Evolutionary conservation across 2,888 invertebrate genomes (phyloP).

Genomic region (Oasisia sp.): DNA sequence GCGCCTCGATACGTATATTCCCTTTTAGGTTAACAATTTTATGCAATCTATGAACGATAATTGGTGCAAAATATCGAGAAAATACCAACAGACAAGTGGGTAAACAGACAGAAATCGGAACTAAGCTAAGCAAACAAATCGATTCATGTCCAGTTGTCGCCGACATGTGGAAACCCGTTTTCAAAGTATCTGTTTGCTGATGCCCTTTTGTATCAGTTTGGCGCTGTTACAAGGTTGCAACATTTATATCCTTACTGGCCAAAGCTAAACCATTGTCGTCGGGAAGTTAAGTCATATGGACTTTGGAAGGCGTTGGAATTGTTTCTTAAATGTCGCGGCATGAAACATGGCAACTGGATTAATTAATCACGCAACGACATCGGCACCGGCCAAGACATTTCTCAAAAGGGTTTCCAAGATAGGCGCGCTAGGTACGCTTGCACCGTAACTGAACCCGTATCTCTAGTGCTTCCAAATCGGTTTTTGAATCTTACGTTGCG

Average conservation of each 20-base stretch:
- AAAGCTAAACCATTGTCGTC: neutral
- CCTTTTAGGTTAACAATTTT: neutral
- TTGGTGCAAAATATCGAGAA: neutral
- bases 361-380: neutral
- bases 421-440: neutral
- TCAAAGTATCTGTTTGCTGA: neutral
- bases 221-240: too few species aligned
- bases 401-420: neutral
- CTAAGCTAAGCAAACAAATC: neutral
- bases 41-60: neutral
- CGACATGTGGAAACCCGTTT: neutral
- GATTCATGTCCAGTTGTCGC: neutral
- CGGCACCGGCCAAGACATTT: neutral
- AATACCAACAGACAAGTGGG: neutral
- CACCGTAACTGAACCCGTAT: neutral
- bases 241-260: neutral
- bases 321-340: neutral
- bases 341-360: neutral
- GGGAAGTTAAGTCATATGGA: neutral
- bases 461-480: neutral
- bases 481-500: neutral
- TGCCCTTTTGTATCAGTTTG: too few species aligned
- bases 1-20: neutral
- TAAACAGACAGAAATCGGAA: neutral
- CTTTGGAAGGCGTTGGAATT: neutral